Evolutionary conservation across 1,140 invertebrate genomes (phyloP).

Genomic region (Cryptotermes secundus): DNA sequence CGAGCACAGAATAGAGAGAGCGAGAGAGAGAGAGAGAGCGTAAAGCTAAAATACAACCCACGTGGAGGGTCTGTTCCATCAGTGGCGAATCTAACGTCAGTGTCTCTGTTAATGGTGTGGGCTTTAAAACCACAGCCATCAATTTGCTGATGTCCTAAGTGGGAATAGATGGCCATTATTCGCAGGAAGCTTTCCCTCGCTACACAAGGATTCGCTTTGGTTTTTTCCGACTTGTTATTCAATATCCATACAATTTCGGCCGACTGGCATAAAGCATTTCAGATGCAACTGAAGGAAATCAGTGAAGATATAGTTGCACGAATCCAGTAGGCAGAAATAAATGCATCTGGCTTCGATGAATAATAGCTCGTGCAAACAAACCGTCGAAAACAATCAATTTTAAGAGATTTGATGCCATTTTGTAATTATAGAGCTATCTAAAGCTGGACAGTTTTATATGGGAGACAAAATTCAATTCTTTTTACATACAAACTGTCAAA

Average conservation of each 20-base stretch:
- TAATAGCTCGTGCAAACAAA: no score
- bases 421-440: no score
- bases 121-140: slow-evolving; percentile 15
- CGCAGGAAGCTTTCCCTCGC: not conserved
- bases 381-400: no score
- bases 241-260: not conserved
- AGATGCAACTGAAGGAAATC: not conserved
- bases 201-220: not conserved
- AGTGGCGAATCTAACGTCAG: slow-evolving; percentile 5
- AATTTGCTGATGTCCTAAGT: not conserved
- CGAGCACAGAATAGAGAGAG: not conserved
- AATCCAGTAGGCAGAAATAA: no score
- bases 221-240: not conserved
- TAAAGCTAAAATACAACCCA: not conserved
- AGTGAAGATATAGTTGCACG: not conserved
- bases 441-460: no score
- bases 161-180: not conserved
- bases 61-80: not conserved
- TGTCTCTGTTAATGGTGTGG: not conserved
- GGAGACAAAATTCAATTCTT: no score
- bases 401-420: no score
- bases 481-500: no score
- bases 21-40: no score
- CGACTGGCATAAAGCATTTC: not conserved
- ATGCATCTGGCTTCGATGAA: no score